Evolutionary conservation across 1,140 invertebrate genomes (phyloP).

Genomic region (Phymorhynchus buccinoides): DNA sequence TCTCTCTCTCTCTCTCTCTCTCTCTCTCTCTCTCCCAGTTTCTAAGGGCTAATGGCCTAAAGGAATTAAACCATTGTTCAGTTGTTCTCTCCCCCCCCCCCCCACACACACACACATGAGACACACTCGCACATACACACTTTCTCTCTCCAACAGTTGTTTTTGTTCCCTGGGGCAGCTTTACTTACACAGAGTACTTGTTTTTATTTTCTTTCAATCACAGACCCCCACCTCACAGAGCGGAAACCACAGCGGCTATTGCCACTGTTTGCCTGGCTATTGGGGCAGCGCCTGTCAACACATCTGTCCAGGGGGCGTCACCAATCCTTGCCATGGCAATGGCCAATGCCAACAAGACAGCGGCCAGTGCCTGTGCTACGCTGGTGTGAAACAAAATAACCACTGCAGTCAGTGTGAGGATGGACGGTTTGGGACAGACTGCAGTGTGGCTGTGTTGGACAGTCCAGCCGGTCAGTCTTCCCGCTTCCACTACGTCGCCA

Average conservation of each 20-base stretch:
- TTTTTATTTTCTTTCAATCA: not conserved
- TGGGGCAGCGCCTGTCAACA: slow-evolving; percentile 53
- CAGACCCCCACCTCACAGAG: slow-evolving; percentile 37
- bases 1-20: too few species aligned
- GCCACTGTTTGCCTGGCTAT: slow-evolving; percentile 54
- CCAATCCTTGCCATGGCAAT: slow-evolving; percentile 51
- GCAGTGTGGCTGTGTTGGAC: slow-evolving; percentile 48
- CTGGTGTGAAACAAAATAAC: slow-evolving; percentile 13
- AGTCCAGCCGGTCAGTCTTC: not conserved
- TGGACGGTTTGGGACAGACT: slow-evolving; percentile 55
- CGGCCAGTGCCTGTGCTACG: slow-evolving; percentile 49
- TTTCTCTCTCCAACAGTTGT: too few species aligned
- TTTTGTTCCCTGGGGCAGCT: too few species aligned
- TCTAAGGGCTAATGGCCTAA: too few species aligned
- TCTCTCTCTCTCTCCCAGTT: too few species aligned
- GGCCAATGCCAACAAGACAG: slow-evolving; percentile 48
- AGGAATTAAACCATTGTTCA: too few species aligned
- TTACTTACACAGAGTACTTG: too few species aligned
- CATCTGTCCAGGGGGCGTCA: slow-evolving; percentile 51
- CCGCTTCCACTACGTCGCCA: not conserved
- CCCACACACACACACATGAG: too few species aligned
- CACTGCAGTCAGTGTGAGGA: slow-evolving; percentile 49
- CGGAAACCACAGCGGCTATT: slow-evolving; percentile 42
- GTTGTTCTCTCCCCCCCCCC: too few species aligned
- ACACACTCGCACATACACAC: too few species aligned